These are phyloP conservation scores for Phaenicophaeus curvirostris DNA, from an alignment of 2,797 vertebrate genomes.

Conservation along the genomic window DNA sequence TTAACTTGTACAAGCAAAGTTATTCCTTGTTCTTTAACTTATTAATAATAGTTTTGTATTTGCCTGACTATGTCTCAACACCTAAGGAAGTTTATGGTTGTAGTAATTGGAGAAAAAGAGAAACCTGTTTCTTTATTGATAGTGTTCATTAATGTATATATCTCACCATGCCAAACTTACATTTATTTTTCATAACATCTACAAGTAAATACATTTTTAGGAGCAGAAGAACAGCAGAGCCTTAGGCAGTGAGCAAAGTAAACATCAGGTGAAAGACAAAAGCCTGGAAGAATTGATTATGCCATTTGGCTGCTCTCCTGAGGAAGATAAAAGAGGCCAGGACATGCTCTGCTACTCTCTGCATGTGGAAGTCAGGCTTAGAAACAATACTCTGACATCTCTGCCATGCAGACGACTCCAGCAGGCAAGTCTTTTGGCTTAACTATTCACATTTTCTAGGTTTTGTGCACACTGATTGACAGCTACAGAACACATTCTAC, in stretches of 20 bases:
- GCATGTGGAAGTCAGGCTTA: conserved; percentile 63
- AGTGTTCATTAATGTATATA: neutral
- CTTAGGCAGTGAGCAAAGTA: conserved; percentile 57
- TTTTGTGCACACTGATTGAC: conserved; percentile 71
- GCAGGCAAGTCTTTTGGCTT: conserved; percentile 64
- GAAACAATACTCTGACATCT: conserved; percentile 76
- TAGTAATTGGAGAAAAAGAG: neutral
- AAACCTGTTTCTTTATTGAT: neutral
- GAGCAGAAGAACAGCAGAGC: conserved; percentile 25
- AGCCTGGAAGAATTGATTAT: conserved; percentile 77
- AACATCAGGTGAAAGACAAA: conserved; percentile 76
- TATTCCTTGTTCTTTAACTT: neutral
- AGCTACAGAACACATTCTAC: conserved; percentile 62
- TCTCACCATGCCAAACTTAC: neutral
- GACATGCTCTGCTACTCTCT: conserved; percentile 76
- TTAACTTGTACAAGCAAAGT: neutral
- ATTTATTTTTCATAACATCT: conserved; percentile 29
- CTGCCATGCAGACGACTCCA: conserved; percentile 73
- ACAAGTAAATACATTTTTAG: conserved; percentile 48
- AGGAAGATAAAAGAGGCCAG: conserved; percentile 72
- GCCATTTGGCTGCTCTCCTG: conserved; percentile 75
- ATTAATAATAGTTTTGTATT: neutral
- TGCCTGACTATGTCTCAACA: neutral
- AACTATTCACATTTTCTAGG: conserved; percentile 65
- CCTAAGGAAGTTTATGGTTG: neutral